Evolutionary conservation across 2,113 vertebrate species (phyloP).

Genomic region (Dicentrarchus labrax): DNA sequence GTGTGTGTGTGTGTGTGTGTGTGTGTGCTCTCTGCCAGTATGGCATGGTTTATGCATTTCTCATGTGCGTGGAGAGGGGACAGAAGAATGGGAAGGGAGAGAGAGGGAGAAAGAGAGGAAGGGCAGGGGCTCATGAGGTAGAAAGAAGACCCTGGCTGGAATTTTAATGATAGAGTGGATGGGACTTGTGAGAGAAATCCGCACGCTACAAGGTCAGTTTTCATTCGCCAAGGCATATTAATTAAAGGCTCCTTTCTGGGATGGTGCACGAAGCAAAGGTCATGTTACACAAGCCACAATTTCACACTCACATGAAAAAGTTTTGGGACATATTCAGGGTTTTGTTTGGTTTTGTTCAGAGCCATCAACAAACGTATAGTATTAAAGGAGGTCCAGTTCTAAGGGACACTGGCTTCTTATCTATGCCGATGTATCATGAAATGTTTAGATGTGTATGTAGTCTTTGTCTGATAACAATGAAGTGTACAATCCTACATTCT

Average conservation of each 20-base stretch:
- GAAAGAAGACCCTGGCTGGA: conserved; percentile 53
- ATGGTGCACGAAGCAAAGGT: conserved; percentile 63
- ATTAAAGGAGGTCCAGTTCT: conserved; percentile 1
- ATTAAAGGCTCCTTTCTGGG: conserved; percentile 76
- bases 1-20: conserved; percentile 31
- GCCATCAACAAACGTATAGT: not conserved
- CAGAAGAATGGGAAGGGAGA: conserved; percentile 27
- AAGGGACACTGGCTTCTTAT: not conserved
- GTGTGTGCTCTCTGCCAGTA: conserved; percentile 30
- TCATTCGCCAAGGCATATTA: conserved; percentile 59
- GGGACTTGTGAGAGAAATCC: conserved; percentile 40
- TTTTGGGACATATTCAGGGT: conserved; percentile 38
- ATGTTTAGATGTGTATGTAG: not conserved
- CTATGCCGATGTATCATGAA: not conserved
- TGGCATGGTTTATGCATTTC: conserved; percentile 61
- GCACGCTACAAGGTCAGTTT: conserved; percentile 61
- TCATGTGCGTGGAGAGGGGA: conserved; percentile 44
- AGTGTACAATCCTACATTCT: not conserved
- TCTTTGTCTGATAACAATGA: not conserved
- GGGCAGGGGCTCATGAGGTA: conserved; percentile 16
- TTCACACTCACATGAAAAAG: conserved; percentile 23
- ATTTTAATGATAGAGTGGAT: conserved; percentile 61
- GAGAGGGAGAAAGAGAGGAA: not conserved
- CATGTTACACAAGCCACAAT: conserved; percentile 47
- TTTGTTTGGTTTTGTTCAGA: conserved; percentile 18